Conservation (phyloP, 2,113 vertebrate species). For the Bubalus kerabau region DNA sequence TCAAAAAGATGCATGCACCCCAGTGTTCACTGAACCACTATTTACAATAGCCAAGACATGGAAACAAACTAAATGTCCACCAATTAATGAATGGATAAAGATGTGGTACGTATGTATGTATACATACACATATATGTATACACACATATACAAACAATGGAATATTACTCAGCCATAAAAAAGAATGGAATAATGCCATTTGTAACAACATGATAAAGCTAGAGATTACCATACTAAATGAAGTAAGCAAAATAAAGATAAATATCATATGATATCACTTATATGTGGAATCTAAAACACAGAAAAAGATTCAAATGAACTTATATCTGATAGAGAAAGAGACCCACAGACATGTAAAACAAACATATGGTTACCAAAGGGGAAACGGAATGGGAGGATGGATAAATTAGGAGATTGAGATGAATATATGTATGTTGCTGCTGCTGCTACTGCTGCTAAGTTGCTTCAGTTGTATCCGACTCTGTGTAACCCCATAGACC, state of each 20-base stretch:
- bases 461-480: accelerated
- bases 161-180: not conserved
- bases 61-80: not conserved
- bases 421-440: not conserved
- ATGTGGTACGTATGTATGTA: not conserved
- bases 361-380: not conserved
- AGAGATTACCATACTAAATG: not conserved
- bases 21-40: not conserved
- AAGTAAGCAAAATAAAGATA: not conserved
- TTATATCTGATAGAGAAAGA: not conserved
- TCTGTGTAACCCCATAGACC: no score
- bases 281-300: not conserved
- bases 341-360: not conserved
- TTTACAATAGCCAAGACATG: not conserved
- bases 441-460: no score
- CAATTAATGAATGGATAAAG: not conserved
- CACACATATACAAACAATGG: not conserved
- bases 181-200: not conserved
- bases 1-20: not conserved
- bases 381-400: not conserved
- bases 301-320: not conserved
- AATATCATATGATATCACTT: not conserved
- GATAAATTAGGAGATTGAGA: not conserved
- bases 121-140: not conserved
- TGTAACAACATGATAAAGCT: not conserved